Conservation (phyloP, 2,113 vertebrate genomes). For the Actinemys pallida region DNA sequence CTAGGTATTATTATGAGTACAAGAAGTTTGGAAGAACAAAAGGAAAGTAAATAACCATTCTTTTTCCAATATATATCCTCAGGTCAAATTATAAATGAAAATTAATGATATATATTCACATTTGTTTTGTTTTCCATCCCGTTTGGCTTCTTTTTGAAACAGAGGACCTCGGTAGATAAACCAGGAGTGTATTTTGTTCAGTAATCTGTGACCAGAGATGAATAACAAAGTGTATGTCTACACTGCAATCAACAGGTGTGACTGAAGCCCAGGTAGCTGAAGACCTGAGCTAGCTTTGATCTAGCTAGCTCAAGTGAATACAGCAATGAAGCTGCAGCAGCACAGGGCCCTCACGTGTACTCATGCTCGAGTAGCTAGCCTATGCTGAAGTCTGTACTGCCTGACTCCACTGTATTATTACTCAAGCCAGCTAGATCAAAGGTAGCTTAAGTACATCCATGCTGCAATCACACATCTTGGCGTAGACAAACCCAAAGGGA, state of each 20-base stretch:
- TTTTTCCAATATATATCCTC: not conserved
- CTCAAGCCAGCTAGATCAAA: not conserved
- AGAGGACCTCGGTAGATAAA: not conserved
- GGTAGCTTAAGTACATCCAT: too few relatives aligned
- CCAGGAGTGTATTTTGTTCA: not conserved
- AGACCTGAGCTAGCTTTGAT: not conserved
- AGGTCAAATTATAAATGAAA: not conserved
- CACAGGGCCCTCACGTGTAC: not conserved
- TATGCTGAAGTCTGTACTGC: not conserved
- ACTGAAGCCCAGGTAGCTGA: not conserved
- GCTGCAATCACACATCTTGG: too few relatives aligned
- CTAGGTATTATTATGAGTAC: not conserved
- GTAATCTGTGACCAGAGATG: not conserved
- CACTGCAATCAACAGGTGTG: not conserved
- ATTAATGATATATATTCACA: not conserved
- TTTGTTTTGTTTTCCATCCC: not conserved
- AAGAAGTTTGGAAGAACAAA: not conserved
- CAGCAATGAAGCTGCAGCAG: not conserved
- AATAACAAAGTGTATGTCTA: not conserved
- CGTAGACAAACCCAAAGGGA: not conserved
- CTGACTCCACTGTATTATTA: not conserved
- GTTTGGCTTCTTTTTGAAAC: not conserved
- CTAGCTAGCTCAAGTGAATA: not conserved
- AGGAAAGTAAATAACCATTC: not conserved
- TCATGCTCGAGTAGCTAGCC: not conserved